Conservation (phyloP, 2,113 vertebrate species). For the Serinus canaria region DNA sequence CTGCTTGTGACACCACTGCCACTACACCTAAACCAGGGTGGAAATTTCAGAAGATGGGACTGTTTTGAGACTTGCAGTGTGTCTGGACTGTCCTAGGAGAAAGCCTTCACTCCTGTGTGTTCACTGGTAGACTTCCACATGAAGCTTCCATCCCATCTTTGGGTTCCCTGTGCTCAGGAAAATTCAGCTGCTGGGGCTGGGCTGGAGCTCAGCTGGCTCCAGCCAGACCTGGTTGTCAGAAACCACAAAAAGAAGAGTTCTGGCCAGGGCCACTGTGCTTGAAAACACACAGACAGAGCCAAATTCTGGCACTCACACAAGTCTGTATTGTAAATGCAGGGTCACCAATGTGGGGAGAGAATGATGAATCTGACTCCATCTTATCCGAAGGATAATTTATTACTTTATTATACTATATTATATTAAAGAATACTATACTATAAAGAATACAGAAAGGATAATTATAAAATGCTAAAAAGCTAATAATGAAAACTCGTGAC, state of each 20-base stretch:
- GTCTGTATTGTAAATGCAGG: too few relatives aligned
- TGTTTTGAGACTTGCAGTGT: not conserved
- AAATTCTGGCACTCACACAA: not conserved
- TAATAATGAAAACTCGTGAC: too few relatives aligned
- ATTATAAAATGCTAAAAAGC: too few relatives aligned
- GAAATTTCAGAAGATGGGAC: not conserved
- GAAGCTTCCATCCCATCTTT: not conserved
- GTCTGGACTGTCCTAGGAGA: not conserved
- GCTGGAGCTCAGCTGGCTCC: not conserved
- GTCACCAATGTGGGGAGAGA: rapidly evolving
- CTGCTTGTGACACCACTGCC: not conserved
- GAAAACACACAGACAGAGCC: not conserved
- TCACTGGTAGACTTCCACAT: not conserved
- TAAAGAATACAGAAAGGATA: too few relatives aligned
- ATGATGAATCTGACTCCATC: too few relatives aligned
- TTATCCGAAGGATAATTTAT: too few relatives aligned
- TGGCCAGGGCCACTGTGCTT: not conserved
- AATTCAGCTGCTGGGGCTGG: not conserved
- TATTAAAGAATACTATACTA: too few relatives aligned
- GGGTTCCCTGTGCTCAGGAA: not conserved
- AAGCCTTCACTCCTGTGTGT: not conserved
- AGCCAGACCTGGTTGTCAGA: not conserved
- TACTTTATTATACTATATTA: too few relatives aligned
- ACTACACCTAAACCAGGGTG: not conserved
- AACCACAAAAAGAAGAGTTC: not conserved